phyloP scores from a whole-genome alignment of 2,797 vertebrate species.

The Sebastes nivosus region DNA sequence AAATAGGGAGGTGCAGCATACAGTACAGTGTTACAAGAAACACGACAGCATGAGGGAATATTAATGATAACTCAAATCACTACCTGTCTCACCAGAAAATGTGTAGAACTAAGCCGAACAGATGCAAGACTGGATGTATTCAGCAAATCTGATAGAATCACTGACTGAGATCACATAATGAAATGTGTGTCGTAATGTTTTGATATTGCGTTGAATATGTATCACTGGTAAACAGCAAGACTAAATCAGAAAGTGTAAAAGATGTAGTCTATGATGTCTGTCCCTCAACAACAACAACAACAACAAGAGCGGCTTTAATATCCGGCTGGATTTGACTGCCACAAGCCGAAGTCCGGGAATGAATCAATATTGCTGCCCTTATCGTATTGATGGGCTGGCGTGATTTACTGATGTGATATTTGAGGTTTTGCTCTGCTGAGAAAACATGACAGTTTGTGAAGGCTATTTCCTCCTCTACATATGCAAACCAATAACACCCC shows the following conservation, averaged over 20 bases:
- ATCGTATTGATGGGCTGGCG: conserved; percentile 3
- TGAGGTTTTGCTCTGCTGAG: conserved; percentile 25
- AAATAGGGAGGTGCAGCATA: background rate
- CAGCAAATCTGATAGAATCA: conserved; percentile 1
- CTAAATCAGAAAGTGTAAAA: background rate
- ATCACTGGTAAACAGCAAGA: conserved; percentile 7
- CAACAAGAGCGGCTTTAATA: conserved; percentile 47
- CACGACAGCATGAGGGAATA: background rate
- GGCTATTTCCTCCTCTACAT: conserved; percentile 23
- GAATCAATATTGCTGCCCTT: conserved; percentile 35
- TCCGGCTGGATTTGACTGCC: conserved; percentile 36
- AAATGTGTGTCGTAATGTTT: conserved; percentile 25
- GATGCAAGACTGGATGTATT: conserved; percentile 2
- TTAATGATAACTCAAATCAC: conserved; percentile 12
- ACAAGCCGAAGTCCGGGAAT: background rate
- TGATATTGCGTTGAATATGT: conserved; percentile 15
- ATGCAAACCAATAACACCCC: conserved; percentile 1
- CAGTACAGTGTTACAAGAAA: background rate
- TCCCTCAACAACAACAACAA: conserved; percentile 37
- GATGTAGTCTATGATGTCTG: conserved; percentile 2
- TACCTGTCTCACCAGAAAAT: conserved; percentile 4
- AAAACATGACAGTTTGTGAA: conserved; percentile 35
- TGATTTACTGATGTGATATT: conserved; percentile 52
- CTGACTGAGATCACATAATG: background rate
- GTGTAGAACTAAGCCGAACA: background rate